Evolutionary conservation across 1,140 invertebrate species (phyloP).

Genomic region (Diorhabda sublineata): DNA sequence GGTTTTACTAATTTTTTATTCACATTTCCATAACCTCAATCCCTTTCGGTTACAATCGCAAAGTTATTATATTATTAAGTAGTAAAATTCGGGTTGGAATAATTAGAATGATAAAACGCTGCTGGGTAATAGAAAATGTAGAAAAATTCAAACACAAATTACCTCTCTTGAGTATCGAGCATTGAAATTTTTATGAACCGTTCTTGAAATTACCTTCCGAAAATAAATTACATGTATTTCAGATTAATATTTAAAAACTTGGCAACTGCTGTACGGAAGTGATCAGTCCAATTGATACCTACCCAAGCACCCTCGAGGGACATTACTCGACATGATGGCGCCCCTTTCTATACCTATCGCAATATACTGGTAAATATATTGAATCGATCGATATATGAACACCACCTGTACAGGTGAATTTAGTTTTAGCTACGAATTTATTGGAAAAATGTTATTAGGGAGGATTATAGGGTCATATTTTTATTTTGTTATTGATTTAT

Average conservation of each 20-base stretch:
- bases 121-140: too few species aligned
- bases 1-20: too few species aligned
- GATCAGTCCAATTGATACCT: not conserved
- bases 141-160: too few species aligned
- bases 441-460: not conserved
- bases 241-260: not conserved
- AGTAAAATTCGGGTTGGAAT: too few species aligned
- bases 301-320: not conserved
- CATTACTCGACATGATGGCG: conserved; percentile 1
- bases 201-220: not conserved
- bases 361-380: not conserved
- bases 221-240: not conserved
- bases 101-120: too few species aligned
- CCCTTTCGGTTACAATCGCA: too few species aligned
- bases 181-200: not conserved
- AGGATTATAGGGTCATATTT: not conserved
- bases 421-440: not conserved
- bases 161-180: not conserved
- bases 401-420: not conserved
- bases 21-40: too few species aligned
- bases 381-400: not conserved
- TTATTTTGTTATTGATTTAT: not conserved
- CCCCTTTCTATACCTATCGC: not conserved
- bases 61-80: too few species aligned
- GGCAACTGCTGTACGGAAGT: not conserved